A percentile compares a stretch with the other conserved stretches of the same genome.
Conservation (phyloP, 1,140 invertebrate species). For the Reticulitermes speratus region DNA sequence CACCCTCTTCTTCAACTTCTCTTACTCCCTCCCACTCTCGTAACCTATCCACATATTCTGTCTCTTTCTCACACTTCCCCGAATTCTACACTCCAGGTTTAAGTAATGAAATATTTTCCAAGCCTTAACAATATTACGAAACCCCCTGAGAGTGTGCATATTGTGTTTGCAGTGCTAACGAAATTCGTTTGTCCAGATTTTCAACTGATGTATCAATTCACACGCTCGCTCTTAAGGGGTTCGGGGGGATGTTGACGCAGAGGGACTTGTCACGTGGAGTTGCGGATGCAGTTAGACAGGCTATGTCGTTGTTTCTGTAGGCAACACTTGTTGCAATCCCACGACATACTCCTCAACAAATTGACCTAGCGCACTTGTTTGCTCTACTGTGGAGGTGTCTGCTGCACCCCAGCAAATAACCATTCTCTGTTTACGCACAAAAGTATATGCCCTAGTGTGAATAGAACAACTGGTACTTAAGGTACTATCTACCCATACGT, state of each 20-base stretch:
- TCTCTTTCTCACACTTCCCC: not conserved
- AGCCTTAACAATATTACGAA: conserved; percentile 30
- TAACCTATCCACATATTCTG: not conserved
- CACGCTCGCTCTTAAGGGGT: conserved; percentile 1
- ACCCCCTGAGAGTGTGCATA: conserved; percentile 19
- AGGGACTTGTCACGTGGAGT: conserved; percentile 6
- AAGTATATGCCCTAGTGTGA: not conserved
- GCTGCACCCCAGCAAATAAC: not conserved
- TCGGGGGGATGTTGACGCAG: not conserved
- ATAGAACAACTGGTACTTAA: not conserved
- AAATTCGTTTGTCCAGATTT: conserved; percentile 30
- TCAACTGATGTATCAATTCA: conserved; percentile 22
- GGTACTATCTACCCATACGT: not conserved
- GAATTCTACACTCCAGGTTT: not conserved
- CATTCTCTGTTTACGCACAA: not conserved
- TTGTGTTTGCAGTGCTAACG: conserved; percentile 28
- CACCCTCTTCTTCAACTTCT: not conserved
- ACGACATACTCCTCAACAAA: conserved; percentile 4
- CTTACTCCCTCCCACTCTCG: not conserved
- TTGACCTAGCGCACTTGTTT: not conserved
- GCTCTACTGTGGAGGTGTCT: not conserved
- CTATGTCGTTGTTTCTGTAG: not conserved
- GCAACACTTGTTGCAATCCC: conserved; percentile 23
- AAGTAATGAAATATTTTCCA: conserved; percentile 35
- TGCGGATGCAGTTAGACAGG: not conserved